phyloP scores from a whole-genome alignment of 1,140 invertebrate species.

The Drosophila littoralis region DNA sequence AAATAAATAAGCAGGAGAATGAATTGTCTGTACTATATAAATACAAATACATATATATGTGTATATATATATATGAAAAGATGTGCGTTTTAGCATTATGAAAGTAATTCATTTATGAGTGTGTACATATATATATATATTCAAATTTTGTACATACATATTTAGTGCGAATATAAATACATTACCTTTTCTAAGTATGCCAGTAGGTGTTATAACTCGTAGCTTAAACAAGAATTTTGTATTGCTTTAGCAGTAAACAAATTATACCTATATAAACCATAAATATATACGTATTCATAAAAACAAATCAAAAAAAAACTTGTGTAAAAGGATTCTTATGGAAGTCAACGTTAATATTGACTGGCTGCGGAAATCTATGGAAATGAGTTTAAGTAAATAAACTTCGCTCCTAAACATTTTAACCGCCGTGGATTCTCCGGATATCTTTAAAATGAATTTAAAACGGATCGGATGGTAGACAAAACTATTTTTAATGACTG shows the following conservation, averaged over 20 bases:
- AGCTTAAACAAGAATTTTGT: constrained; percentile 62
- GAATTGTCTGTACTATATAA: constrained; percentile 32
- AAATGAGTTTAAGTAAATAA: no score
- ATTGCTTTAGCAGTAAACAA: constrained; percentile 58
- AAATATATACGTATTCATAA: constrained; percentile 45
- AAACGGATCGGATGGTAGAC: no score
- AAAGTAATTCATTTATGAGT: constrained; percentile 17
- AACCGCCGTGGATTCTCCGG: no score
- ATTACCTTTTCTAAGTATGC: constrained; percentile 46
- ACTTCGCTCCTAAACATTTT: no score
- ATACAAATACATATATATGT: constrained; percentile 29
- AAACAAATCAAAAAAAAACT: constrained; percentile 17
- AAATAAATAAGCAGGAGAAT: constrained; percentile 26
- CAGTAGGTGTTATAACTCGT: constrained; percentile 58
- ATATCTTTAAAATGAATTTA: no score
- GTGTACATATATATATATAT: constrained; percentile 34
- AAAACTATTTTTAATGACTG: no score
- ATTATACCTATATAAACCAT: constrained; percentile 35
- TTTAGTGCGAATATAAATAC: constrained; percentile 42
- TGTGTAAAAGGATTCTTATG: no score
- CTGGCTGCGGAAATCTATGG: no score
- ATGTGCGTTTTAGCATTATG: constrained; percentile 72
- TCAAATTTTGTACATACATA: constrained; percentile 52
- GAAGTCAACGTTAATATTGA: no score
- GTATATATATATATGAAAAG: constrained; percentile 27